A percentile compares a stretch with the other conserved stretches of the same genome.
phyloP scores from a whole-genome alignment of 2,797 vertebrate genomes.

The Rhinophrynus dorsalis region DNA sequence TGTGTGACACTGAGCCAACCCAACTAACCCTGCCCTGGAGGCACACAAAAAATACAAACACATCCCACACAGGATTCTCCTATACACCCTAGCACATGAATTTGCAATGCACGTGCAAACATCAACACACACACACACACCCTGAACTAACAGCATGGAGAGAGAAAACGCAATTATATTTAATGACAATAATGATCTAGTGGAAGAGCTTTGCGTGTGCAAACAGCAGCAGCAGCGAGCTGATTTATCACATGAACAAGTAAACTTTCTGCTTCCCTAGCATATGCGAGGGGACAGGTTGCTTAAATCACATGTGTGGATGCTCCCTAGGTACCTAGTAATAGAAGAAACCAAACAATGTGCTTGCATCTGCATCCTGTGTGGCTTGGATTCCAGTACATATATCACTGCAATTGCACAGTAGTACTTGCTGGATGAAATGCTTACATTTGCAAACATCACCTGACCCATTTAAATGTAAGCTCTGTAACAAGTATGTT shows the following conservation, averaged over 20 bases:
- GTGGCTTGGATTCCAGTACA: neutral
- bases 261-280: conserved; percentile 51
- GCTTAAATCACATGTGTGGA: neutral
- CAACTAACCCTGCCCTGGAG: conserved; percentile 52
- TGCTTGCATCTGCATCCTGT: neutral
- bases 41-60: conserved; percentile 27
- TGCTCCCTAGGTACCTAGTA: conserved; percentile 6
- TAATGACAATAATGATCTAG: conserved; percentile 14
- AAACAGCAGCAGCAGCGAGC: conserved; percentile 8
- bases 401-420: neutral
- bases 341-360: neutral
- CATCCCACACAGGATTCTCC: conserved; percentile 7
- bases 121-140: neutral
- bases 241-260: neutral
- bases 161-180: conserved; percentile 1
- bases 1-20: conserved; percentile 57
- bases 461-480: no score
- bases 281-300: conserved; percentile 7
- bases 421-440: neutral
- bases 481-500: no score
- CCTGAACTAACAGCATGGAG: neutral
- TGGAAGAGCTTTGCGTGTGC: neutral
- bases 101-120: conserved; percentile 1
- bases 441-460: no score
- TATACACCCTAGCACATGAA: conserved; percentile 27